Conservation (phyloP, 2,888 invertebrate species). For the Creontiades dilutus region DNA sequence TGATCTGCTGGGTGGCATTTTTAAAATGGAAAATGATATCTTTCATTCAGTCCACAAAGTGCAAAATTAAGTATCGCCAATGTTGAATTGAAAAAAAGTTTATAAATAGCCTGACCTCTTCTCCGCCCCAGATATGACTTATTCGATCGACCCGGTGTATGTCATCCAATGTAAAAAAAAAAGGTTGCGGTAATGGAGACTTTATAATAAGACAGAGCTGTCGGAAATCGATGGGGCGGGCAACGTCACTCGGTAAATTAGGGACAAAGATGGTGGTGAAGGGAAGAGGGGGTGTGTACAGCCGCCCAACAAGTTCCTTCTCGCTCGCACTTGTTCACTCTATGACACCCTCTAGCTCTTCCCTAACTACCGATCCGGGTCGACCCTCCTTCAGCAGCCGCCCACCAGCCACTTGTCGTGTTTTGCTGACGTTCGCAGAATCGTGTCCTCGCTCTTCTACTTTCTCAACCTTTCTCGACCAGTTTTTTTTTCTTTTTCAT, state of each 20-base stretch:
- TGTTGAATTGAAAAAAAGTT: too few relatives aligned
- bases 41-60: too few relatives aligned
- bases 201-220: not conserved
- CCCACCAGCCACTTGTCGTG: conserved; percentile 36
- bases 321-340: not conserved
- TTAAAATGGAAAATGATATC: too few relatives aligned
- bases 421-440: conserved; percentile 23
- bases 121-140: too few relatives aligned
- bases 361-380: conserved; percentile 23
- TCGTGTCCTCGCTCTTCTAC: not conserved
- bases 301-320: conserved; percentile 18
- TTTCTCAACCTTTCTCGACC: not conserved
- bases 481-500: not conserved
- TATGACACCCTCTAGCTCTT: not conserved
- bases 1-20: too few relatives aligned
- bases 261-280: not conserved
- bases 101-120: too few relatives aligned
- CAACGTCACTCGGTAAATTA: not conserved
- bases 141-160: too few relatives aligned
- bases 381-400: conserved; percentile 12
- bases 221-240: not conserved
- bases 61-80: too few relatives aligned
- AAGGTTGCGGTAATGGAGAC: too few relatives aligned
- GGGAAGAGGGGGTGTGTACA: not conserved
- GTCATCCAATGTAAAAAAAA: too few relatives aligned